Base-by-base conservation (phyloP, 2,113 vertebrate genomes). In the Xiphias gladius region DNA sequence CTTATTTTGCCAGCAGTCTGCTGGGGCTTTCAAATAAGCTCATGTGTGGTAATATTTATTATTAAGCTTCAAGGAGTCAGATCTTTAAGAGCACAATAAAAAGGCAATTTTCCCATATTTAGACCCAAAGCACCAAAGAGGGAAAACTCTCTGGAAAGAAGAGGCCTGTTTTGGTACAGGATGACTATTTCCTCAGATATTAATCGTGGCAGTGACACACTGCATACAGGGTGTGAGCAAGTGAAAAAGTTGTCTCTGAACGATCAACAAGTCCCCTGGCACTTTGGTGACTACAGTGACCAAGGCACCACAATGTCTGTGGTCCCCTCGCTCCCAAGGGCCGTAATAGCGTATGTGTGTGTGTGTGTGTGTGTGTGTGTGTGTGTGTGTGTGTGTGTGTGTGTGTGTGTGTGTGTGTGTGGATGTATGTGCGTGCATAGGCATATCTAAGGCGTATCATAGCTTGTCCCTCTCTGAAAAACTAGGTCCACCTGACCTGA, bases 251-350 rank as follows among this genome's bases (percentile, higher is more conserved):
- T 68, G 72, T 76, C 54, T 77, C 73, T 68, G 67, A 73, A 63
- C 70, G 78, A 87, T 86, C 73, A 16, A 90, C 81, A 80, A 79
- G 79, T 91, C 87, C 72, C 90, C 50, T 70, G 86, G 68, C 52
- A 73, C 28, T 80, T 39, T 54, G 41, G 24, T 54, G 80, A 69
- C 54, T 57, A 24, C 13, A 65, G 55, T 62, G 54, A 76, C 78
- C 19, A 10, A 82, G 92, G 91, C 89, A 88, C 84, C 90, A 37
- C 20, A 28, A 61, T 83, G 93, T 91, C 87, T 92, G 83, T 73
- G 62, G 86, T 52, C 55, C 50, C 37, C 22, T 80, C 28, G 0
- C 46, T 93, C 90, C 82, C 90, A 70, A 43, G 76, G 83, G 85
- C 35, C 74, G 30, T 20, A 46, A 39, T 24, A 76, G 32, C n/a